These are phyloP conservation scores for Pelobates cultripes DNA, from an alignment of 2,797 vertebrate species.

Conservation along the genomic window DNA sequence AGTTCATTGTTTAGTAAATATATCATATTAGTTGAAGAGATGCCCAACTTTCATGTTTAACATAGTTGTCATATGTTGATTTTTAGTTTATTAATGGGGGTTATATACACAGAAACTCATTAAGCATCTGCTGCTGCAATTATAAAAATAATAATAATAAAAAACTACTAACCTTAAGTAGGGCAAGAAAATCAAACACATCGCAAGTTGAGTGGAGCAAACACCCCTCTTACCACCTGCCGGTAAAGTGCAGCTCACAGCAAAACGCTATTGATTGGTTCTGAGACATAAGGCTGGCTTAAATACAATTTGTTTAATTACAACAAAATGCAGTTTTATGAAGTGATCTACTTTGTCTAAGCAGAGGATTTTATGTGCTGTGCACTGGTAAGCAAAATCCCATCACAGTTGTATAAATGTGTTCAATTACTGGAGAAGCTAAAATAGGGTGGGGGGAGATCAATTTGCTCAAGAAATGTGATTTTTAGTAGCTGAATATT, in stretches of 20 bases:
- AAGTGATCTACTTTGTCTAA: slow-evolving; percentile 66
- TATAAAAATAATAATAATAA: too few relatives aligned
- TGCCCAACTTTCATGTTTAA: too few relatives aligned
- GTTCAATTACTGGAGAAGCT: slow-evolving; percentile 78
- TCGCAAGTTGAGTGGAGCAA: slow-evolving; percentile 64
- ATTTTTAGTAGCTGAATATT: slow-evolving; percentile 59
- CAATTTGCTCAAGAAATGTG: slow-evolving; percentile 73
- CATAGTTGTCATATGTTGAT: too few relatives aligned
- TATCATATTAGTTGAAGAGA: too few relatives aligned
- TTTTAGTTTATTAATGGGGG: too few relatives aligned
- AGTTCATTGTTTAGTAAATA: too few relatives aligned
- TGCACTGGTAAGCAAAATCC: slow-evolving; percentile 69
- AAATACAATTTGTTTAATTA: slow-evolving; percentile 68
- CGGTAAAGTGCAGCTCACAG: slow-evolving; percentile 71
- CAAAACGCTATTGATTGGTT: slow-evolving; percentile 70
- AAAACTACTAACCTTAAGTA: too few relatives aligned
- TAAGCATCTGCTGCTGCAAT: too few relatives aligned
- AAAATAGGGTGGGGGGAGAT: slow-evolving; percentile 62
- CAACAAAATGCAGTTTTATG: slow-evolving; percentile 69
- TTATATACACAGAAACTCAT: too few relatives aligned
- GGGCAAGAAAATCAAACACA: not conserved
- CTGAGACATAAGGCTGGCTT: slow-evolving; percentile 62
- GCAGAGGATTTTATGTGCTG: slow-evolving; percentile 67
- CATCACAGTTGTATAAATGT: slow-evolving; percentile 77
- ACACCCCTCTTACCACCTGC: slow-evolving; percentile 66